phyloP scores from a whole-genome alignment of 2,888 invertebrate genomes.

The Baronia brevicornis region DNA sequence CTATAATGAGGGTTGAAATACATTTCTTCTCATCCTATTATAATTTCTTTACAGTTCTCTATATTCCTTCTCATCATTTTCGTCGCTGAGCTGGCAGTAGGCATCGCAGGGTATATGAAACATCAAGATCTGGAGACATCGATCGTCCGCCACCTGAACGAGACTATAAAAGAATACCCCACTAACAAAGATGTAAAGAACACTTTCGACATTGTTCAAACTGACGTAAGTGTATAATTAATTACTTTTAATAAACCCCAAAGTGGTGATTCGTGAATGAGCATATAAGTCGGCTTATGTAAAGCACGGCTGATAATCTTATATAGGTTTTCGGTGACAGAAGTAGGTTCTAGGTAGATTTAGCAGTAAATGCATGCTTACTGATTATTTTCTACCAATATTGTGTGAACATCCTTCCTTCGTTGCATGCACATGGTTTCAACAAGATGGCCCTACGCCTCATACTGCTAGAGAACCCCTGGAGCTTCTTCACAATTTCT shows the following conservation, averaged over 20 bases:
- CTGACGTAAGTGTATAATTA: conserved; percentile 82
- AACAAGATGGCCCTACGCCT: too few species aligned
- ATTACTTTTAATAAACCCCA: conserved; percentile 1
- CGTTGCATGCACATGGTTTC: too few species aligned
- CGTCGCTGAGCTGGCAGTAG: conserved; percentile 87
- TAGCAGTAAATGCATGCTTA: too few species aligned
- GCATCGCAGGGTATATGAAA: conserved; percentile 88
- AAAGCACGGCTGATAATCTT: too few species aligned
- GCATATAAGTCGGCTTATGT: too few species aligned
- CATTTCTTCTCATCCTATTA: neutral
- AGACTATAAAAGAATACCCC: conserved; percentile 81
- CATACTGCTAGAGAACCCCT: too few species aligned
- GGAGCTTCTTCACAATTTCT: too few species aligned
- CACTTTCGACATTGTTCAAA: conserved; percentile 90
- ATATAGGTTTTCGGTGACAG: too few species aligned
- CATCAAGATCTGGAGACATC: conserved; percentile 80
- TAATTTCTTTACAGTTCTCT: conserved; percentile 76
- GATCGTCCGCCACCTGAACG: conserved; percentile 81
- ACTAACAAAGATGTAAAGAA: conserved; percentile 77
- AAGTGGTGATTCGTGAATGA: neutral
- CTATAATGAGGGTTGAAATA: neutral
- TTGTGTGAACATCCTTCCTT: too few species aligned
- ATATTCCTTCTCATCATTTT: conserved; percentile 86
- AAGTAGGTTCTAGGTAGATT: too few species aligned
- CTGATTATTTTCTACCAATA: too few species aligned